These are phyloP conservation scores for Peromyscus polionotus DNA, from an alignment of 2,113 vertebrate genomes.

Conservation along the genomic window DNA sequence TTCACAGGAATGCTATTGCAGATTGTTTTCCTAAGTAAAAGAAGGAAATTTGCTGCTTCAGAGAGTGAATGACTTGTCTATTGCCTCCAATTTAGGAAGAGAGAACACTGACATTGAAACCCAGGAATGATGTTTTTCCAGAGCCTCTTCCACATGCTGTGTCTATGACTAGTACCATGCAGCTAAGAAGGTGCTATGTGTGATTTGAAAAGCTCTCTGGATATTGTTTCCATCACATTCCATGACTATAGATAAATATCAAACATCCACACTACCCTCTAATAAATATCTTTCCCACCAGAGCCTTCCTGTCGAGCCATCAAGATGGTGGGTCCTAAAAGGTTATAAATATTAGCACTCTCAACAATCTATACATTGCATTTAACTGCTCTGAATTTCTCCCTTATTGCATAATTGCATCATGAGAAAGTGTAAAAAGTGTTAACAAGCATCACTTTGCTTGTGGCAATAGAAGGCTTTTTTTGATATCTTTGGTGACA, in stretches of 20 bases:
- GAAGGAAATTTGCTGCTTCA: background rate
- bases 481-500: background rate
- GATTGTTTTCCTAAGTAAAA: background rate
- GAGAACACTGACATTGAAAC: background rate
- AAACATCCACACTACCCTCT: background rate
- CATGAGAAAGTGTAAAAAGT: constrained; percentile 70
- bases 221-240: background rate
- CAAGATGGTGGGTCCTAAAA: background rate
- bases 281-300: background rate
- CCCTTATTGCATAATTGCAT: constrained; percentile 53
- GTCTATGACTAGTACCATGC: background rate
- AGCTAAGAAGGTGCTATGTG: background rate
- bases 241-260: background rate
- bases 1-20: background rate
- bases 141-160: background rate
- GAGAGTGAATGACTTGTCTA: background rate
- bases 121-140: background rate
- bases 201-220: background rate
- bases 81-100: background rate
- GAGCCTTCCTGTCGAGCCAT: background rate
- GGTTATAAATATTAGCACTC: background rate
- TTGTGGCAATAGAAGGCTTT: constrained; percentile 56
- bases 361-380: background rate
- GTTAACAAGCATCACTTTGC: constrained; percentile 57
- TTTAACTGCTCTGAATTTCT: constrained; percentile 66